Evolutionary conservation across 2,797 vertebrate genomes (phyloP).

Genomic region (Hydrolagus colliei): DNA sequence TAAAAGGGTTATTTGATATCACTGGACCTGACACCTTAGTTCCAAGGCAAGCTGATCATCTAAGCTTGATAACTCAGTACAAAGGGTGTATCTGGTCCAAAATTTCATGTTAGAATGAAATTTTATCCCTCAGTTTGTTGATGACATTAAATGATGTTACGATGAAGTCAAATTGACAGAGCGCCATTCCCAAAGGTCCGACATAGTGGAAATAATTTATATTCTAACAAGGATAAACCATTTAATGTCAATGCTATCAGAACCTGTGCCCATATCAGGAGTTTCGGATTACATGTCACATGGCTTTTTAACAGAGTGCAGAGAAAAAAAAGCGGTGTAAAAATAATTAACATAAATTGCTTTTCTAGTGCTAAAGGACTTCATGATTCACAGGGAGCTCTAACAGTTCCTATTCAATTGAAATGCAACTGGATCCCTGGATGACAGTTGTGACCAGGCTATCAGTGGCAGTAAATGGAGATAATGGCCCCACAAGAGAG

Average conservation of each 20-base stretch:
- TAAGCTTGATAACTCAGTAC: constrained; percentile 75
- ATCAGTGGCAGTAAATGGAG: constrained; percentile 83
- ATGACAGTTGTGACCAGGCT: constrained; percentile 69
- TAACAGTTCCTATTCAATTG: constrained; percentile 51
- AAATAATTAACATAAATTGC: constrained; percentile 91
- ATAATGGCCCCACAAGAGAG: constrained; percentile 76
- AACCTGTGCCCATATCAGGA: constrained; percentile 71
- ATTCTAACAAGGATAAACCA: constrained; percentile 95
- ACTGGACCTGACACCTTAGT: neutral
- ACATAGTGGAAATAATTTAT: constrained; percentile 96
- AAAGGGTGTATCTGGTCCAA: constrained; percentile 90
- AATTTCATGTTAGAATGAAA: constrained; percentile 96
- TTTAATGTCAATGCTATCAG: constrained; percentile 88
- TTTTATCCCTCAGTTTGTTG: constrained; percentile 95
- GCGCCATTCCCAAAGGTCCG: constrained; percentile 75
- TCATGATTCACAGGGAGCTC: constrained; percentile 19
- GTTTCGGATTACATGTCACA: constrained; percentile 69
- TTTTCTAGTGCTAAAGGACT: constrained; percentile 60
- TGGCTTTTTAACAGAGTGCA: constrained; percentile 63
- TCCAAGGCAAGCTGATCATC: neutral
- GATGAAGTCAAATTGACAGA: constrained; percentile 84
- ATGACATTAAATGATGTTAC: constrained; percentile 98
- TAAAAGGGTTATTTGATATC: constrained; percentile 4
- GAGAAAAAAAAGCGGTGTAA: constrained; percentile 79
- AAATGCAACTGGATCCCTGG: constrained; percentile 60